These are phyloP conservation scores for Tachycineta bicolor DNA, from an alignment of 2,113 vertebrate genomes.

Conservation along the genomic window DNA sequence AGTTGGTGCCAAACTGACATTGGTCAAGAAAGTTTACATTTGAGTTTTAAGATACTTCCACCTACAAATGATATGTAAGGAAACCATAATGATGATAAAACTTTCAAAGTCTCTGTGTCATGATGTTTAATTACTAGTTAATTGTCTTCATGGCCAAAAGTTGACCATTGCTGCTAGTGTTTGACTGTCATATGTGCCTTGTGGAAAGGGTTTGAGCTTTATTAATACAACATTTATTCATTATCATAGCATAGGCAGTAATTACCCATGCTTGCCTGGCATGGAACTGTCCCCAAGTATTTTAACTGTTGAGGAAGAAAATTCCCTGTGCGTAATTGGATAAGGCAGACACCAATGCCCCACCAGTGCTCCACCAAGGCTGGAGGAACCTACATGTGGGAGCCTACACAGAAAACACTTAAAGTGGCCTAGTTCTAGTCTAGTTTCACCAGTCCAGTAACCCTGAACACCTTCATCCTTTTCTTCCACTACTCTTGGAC, in stretches of 20 bases:
- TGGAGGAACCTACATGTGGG: neutral
- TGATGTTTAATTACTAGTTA: neutral
- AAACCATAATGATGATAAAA: neutral
- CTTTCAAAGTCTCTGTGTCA: neutral
- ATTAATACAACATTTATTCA: constrained; percentile 22
- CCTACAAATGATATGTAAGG: neutral
- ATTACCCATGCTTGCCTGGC: neutral
- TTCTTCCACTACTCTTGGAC: neutral
- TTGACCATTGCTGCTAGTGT: neutral
- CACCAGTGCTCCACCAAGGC: neutral
- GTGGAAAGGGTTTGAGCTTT: neutral
- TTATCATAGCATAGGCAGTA: constrained; percentile 9
- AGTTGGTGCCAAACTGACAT: constrained; percentile 63
- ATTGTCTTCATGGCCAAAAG: neutral
- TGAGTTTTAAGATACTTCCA: constrained; percentile 13
- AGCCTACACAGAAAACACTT: neutral
- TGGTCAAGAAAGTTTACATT: constrained; percentile 74
- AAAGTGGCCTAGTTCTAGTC: neutral
- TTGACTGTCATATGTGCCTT: neutral
- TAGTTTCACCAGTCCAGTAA: neutral
- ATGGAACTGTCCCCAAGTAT: neutral
- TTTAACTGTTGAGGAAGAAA: neutral
- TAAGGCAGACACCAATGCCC: neutral
- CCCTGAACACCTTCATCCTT: neutral
- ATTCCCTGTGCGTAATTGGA: neutral